phyloP scores from a whole-genome alignment of 2,888 invertebrate genomes.

The Notodonta dromedarius region DNA sequence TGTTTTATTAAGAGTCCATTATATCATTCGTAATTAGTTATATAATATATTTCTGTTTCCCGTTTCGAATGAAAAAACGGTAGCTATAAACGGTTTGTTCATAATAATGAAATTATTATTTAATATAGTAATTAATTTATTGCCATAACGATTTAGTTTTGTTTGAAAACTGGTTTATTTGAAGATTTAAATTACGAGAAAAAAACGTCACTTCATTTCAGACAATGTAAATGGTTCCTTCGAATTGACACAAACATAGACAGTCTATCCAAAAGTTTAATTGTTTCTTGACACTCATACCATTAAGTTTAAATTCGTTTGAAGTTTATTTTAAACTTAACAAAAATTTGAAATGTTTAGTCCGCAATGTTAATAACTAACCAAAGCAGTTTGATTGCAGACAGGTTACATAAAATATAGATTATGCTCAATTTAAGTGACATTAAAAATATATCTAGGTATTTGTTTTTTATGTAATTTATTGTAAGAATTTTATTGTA shows the following conservation, averaged over 20 bases:
- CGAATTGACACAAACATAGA: conserved; percentile 15
- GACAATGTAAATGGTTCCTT: conserved; percentile 14
- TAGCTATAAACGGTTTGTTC: too few species aligned
- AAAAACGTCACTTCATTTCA: background rate
- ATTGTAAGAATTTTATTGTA: too few species aligned
- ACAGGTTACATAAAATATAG: conserved; percentile 32
- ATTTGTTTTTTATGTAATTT: too few species aligned
- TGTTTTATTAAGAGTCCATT: too few species aligned
- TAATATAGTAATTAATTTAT: too few species aligned
- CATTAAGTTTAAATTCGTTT: conserved; percentile 16
- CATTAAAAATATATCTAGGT: too few species aligned
- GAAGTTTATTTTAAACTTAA: background rate
- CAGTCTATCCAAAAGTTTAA: conserved; percentile 7
- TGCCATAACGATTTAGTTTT: too few species aligned
- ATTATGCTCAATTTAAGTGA: conserved; percentile 22
- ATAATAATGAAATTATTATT: too few species aligned
- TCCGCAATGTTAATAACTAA: conserved; percentile 34
- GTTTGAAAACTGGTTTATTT: too few species aligned
- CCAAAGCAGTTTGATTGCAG: conserved; percentile 30
- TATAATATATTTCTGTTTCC: too few species aligned
- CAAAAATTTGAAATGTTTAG: conserved; percentile 15
- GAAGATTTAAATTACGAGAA: background rate
- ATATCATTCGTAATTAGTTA: too few species aligned
- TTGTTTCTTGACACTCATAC: background rate
- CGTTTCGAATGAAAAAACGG: too few species aligned